A percentile compares a stretch with the other conserved stretches of the same genome.
Conservation (phyloP, 2,797 vertebrate species). For the Pteronotus mesoamericanus region DNA sequence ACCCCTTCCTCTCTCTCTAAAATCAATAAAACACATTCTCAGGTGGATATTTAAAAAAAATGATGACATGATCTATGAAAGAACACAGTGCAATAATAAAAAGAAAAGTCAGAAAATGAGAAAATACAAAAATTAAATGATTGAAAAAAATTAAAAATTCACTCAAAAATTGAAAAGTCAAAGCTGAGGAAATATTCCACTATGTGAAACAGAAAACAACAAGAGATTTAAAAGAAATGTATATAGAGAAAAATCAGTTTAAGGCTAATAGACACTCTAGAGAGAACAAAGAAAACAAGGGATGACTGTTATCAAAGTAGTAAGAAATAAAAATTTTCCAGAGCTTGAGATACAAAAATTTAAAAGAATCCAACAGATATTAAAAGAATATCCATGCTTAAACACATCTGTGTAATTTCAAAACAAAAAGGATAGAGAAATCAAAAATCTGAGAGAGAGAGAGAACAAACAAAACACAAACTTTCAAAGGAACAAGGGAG, state of each 20-base stretch:
- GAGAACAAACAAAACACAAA: background rate
- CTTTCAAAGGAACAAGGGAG: background rate
- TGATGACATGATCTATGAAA: background rate
- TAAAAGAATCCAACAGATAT: background rate
- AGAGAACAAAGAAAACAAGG: background rate
- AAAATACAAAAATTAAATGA: background rate
- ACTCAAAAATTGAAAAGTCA: background rate
- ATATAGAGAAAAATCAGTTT: background rate
- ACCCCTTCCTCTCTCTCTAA: too few relatives aligned
- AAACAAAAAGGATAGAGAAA: background rate
- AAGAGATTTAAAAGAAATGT: background rate
- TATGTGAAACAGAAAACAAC: background rate
- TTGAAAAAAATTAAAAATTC: background rate
- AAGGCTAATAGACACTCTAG: background rate
- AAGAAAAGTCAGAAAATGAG: background rate
- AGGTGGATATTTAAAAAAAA: too few relatives aligned
- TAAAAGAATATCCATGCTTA: background rate
- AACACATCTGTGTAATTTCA: background rate
- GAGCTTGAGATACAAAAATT: background rate
- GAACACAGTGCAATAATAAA: background rate
- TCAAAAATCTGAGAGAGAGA: background rate
- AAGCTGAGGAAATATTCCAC: background rate
- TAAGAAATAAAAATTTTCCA: background rate
- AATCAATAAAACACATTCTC: too few relatives aligned
- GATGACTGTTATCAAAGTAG: background rate